Conservation (phyloP, 2,888 invertebrate genomes). For the Luffia ferchaultella region DNA sequence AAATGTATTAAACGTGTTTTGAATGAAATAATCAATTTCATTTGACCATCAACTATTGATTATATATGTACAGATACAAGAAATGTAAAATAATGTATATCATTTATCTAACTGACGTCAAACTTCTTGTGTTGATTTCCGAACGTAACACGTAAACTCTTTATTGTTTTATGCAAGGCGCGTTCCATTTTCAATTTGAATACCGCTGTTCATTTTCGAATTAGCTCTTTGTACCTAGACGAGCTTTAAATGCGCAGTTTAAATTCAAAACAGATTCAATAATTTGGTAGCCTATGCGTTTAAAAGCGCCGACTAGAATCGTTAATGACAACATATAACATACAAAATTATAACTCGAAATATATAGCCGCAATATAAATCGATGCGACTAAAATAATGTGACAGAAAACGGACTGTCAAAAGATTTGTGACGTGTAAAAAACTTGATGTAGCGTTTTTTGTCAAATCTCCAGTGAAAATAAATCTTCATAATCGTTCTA, state of each 20-base stretch:
- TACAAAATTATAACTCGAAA: neutral
- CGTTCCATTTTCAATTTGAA: slow-evolving; percentile 63
- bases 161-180: slow-evolving; percentile 55
- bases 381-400: neutral
- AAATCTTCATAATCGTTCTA: neutral
- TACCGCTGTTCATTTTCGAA: slow-evolving; percentile 60
- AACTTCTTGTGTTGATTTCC: no score
- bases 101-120: no score
- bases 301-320: neutral
- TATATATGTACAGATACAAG: no score
- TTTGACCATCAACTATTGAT: no score
- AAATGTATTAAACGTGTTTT: no score
- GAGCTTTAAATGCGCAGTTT: slow-evolving; percentile 59
- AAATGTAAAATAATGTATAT: no score
- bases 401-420: neutral
- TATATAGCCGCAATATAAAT: neutral
- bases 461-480: neutral
- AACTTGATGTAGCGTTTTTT: neutral
- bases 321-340: neutral
- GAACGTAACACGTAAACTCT: no score
- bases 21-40: no score
- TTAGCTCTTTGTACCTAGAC: slow-evolving; percentile 57
- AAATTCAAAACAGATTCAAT: slow-evolving; percentile 58
- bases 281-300: slow-evolving; percentile 40
- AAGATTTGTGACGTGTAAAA: neutral